Conservation (phyloP, 2,888 invertebrate species). For the Chrysomela aeneicollis region DNA sequence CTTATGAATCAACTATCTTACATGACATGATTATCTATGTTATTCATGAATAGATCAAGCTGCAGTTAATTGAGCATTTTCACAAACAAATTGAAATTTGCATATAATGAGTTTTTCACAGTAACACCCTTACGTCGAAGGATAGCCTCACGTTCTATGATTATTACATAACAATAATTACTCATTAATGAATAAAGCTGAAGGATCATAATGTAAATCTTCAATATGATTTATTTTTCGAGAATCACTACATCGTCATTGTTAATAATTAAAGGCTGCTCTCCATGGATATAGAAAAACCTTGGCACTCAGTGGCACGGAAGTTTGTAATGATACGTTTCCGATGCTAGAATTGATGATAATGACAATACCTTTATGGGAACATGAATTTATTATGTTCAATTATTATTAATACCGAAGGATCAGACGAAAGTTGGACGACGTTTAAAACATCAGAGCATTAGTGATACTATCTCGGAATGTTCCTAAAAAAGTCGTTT, state of each 20-base stretch:
- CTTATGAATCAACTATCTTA: background rate
- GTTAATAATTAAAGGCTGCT: slow-evolving; percentile 32
- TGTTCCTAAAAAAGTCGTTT: too few relatives aligned
- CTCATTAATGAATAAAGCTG: slow-evolving; percentile 14
- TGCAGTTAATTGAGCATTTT: background rate
- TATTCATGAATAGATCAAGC: background rate
- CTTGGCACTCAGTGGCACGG: slow-evolving; percentile 55
- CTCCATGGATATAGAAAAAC: slow-evolving; percentile 28
- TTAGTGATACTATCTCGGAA: too few relatives aligned
- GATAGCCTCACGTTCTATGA: background rate
- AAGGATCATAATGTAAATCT: slow-evolving; percentile 10
- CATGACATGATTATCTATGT: background rate
- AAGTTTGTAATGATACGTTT: slow-evolving; percentile 56
- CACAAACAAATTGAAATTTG: slow-evolving; percentile 9
- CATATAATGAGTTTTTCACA: slow-evolving; percentile 15
- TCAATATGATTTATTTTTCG: slow-evolving; percentile 26
- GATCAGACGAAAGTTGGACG: background rate
- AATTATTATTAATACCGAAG: slow-evolving; percentile 20
- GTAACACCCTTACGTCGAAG: slow-evolving; percentile 1
- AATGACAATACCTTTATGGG: slow-evolving; percentile 54
- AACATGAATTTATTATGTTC: slow-evolving; percentile 43
- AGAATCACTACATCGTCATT: slow-evolving; percentile 32
- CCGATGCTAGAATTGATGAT: slow-evolving; percentile 55
- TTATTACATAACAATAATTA: slow-evolving; percentile 5
- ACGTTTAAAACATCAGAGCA: too few relatives aligned